Base-by-base conservation (phyloP, 1,140 invertebrate genomes). In the Euura lappo region DNA sequence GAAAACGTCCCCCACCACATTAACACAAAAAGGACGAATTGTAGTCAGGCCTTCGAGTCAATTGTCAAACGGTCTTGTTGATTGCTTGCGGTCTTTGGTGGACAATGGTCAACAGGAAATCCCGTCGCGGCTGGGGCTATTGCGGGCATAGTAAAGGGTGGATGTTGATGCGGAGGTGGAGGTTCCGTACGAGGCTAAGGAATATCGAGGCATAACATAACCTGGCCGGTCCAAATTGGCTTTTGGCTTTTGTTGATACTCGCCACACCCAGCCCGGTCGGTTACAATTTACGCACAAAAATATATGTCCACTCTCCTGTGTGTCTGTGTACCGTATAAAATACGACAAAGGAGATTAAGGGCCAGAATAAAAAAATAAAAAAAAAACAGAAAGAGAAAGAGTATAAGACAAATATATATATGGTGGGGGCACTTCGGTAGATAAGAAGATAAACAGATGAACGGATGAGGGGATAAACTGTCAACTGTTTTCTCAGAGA, bases 161-260 rank as follows among this genome's bases (percentile, higher is more conserved):
- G 28, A 28, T 28, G 28, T 28, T 28, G 28, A 28, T 4, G 51
- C 3, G 51, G 51, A 60, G 13, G 13, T 11, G 51, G 51, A 8
- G 28, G 28, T 8, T 60, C 51, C 51, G 8, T 60, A 11, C 51
- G 51, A 60, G 13, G 28, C 28, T 60, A 3, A n/a, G 2, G 4
- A n/a, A 60, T n/a, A 60, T n/a, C 10, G 3, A 6, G 51, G 51
- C 5, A 51, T 60, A 60, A n/a, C 5, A 51, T 60, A 60, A 5
- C 51, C 51, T 6, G 3, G 51, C 51, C 8, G 51, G 51, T 60
- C 51, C 51, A 60, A 60, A 60, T 60, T 60, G 51, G 51, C 51
- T 60, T 60, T 60, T 60, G 51, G 51, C 51, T 60, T 60, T 60
- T 60, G 51, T 60, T 60, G 51, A 8, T 60, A n/a, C 10, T 60